Percentiles rank a stretch among this genome's conserved stretches.
These are phyloP conservation scores for Odontomachus brunneus DNA, from an alignment of 1,140 invertebrate genomes.

Conservation along the genomic window DNA sequence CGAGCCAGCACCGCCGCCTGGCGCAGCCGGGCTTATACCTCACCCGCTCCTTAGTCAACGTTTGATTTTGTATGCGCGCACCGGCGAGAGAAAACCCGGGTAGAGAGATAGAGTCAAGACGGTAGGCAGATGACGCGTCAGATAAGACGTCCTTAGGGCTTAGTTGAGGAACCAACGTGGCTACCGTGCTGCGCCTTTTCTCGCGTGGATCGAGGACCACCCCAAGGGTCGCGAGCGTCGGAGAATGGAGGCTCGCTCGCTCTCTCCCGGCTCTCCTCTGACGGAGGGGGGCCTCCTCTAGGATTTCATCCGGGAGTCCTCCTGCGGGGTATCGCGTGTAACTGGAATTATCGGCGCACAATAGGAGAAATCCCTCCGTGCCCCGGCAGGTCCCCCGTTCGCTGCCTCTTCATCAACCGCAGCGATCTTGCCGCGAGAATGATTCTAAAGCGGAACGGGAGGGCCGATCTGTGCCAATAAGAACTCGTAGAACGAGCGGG, in stretches of 20 bases:
- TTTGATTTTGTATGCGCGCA: constrained; percentile 41
- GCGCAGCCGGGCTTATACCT: not conserved
- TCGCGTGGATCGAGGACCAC: constrained; percentile 69
- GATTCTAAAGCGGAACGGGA: constrained; percentile 46
- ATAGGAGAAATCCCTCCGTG: constrained; percentile 68
- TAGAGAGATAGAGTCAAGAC: constrained; percentile 71
- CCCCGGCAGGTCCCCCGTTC: not conserved
- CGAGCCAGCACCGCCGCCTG: constrained; percentile 41
- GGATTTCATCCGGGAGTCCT: constrained; percentile 74
- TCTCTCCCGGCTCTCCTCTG: constrained; percentile 17
- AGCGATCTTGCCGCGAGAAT: constrained; percentile 67
- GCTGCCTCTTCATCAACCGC: constrained; percentile 69
- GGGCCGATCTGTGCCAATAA: constrained; percentile 26
- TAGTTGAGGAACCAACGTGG: constrained; percentile 70
- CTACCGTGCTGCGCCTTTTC: constrained; percentile 71
- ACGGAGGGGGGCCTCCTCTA: constrained; percentile 68
- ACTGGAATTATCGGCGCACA: constrained; percentile 80
- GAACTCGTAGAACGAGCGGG: constrained; percentile 39
- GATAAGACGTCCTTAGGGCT: constrained; percentile 78
- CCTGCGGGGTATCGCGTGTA: constrained; percentile 72
- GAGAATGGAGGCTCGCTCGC: constrained; percentile 53
- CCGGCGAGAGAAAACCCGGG: constrained; percentile 4
- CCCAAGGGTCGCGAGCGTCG: constrained; percentile 63
- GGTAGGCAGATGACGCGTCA: constrained; percentile 77
- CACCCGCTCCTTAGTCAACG: constrained; percentile 19